Evolutionary conservation across 1,140 invertebrate genomes (phyloP), one percentile per base, ranked within the genome.

Genomic region (Drosophila malerkotliana): DNA sequence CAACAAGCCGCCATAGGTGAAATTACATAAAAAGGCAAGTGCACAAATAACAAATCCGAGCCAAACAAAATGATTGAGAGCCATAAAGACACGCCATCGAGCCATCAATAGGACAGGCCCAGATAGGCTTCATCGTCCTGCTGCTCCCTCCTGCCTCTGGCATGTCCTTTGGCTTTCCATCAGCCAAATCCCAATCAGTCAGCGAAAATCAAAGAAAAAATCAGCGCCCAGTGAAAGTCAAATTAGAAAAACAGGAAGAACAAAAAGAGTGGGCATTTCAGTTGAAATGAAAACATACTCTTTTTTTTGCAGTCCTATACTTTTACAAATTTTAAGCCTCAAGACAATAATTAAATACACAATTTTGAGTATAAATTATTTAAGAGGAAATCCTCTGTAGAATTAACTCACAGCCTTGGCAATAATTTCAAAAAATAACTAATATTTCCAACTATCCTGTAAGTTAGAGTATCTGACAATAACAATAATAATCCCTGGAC

Each of bases 151-250:
- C 44, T 9, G n/a, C 15, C n/a, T 12, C 15, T 41, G 1, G 12
- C 15, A 18, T 9, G 41, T 14, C 30, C 52, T 28, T 18, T 32
- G 51, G 26, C 28, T 58, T 30, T 10, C 14, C 57, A 63, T 51
- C 58, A 61, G 51, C 52, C 44, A 56, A 73, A 73, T 73, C 69
- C 69, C 71, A 73, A 73, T 73, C 71, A 73, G 71, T 62, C 71
- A 56, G 45, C 60, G 47, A 49, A 62, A 69, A 69, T 71, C 66
- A 69, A 69, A 69, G 71, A 34, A n/a, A 12, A 74, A 74, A 74
- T 74, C 72, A 74, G 60, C 71, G 60, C 72, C 59, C 60, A 45
- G 34, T 60, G 30, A 66, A 74, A 74, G 71, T 57, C 72, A 74
- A 74, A 74, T 74, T 73, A 73, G 71, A 73, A 73, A 44, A 73